Evolutionary conservation across 2,797 vertebrate species (phyloP).

Genomic region (Geotria australis): DNA sequence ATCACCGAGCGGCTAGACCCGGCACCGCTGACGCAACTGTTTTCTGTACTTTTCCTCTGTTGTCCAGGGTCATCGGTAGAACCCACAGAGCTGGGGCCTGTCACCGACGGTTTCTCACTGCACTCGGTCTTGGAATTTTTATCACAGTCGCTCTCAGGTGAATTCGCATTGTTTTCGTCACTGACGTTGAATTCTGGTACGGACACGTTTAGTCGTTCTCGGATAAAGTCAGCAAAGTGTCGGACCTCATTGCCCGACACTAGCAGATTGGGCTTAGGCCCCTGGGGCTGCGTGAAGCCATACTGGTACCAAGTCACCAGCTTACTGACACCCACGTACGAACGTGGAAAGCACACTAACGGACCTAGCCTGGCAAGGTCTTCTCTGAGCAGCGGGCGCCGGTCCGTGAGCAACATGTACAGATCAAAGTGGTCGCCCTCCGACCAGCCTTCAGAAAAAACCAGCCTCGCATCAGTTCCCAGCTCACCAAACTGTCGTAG

Average conservation of each 20-base stretch:
- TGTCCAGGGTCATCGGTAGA: too few species aligned
- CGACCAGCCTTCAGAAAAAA: conserved; percentile 89
- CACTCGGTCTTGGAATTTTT: too few species aligned
- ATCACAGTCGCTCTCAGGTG: neutral
- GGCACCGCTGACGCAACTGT: too few species aligned
- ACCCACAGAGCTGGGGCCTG: too few species aligned
- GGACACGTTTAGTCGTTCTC: conserved; percentile 43
- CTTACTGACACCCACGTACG: conserved; percentile 73
- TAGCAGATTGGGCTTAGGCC: conserved; percentile 79
- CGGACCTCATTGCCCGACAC: conserved; percentile 75
- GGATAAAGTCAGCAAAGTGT: conserved; percentile 40
- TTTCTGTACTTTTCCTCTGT: too few species aligned
- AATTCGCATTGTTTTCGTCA: conserved; percentile 33
- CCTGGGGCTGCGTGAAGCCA: conserved; percentile 82
- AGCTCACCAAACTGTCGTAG: conserved; percentile 69
- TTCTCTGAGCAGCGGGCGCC: conserved; percentile 58
- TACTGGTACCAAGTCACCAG: conserved; percentile 97
- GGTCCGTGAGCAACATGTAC: conserved; percentile 59
- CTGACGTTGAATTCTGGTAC: conserved; percentile 8
- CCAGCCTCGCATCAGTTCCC: conserved; percentile 39
- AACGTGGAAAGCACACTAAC: conserved; percentile 77
- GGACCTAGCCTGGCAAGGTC: conserved; percentile 61
- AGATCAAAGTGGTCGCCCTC: conserved; percentile 74
- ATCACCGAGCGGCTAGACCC: conserved; percentile 6
- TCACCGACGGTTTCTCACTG: too few species aligned